These are phyloP conservation scores for Notolepis coatsorum DNA, from an alignment of 2,797 vertebrate species.

Conservation along the genomic window DNA sequence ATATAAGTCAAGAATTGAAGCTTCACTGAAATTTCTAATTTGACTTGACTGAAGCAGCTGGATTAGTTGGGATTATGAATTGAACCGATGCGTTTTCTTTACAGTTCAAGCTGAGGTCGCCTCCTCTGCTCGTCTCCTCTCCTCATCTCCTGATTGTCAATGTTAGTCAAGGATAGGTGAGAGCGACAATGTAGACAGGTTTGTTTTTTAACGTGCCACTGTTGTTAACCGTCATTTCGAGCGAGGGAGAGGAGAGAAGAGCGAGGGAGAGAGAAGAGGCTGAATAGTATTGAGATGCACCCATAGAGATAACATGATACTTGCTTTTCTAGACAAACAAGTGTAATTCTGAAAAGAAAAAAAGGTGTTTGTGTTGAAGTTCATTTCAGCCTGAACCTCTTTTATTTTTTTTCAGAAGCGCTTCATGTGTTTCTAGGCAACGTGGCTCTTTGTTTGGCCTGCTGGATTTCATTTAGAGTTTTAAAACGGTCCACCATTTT, in stretches of 20 bases:
- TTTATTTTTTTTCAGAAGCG: conserved; percentile 17
- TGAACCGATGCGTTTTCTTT: conserved; percentile 27
- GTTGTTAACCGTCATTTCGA: conserved; percentile 54
- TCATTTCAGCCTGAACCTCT: conserved; percentile 31
- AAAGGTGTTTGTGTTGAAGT: conserved; percentile 19
- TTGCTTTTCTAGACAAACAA: conserved; percentile 14
- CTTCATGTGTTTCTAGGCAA: conserved; percentile 15
- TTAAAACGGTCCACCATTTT: conserved; percentile 38
- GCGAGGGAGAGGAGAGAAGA: neutral
- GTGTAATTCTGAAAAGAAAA: conserved; percentile 30
- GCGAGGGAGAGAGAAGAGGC: neutral
- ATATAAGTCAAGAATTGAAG: conserved; percentile 12
- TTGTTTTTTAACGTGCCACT: conserved; percentile 43
- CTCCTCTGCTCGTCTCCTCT: conserved; percentile 15
- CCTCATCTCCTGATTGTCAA: conserved; percentile 12
- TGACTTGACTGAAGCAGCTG: conserved; percentile 24
- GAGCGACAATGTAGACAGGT: conserved; percentile 16
- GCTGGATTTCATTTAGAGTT: conserved; percentile 51
- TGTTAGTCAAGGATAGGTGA: neutral
- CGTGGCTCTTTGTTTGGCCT: conserved; percentile 26
- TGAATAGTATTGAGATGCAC: conserved; percentile 35
- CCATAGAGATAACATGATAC: conserved; percentile 17
- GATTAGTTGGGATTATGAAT: conserved; percentile 16
- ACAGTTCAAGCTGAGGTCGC: conserved; percentile 27
- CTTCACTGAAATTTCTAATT: conserved; percentile 15